Base-by-base conservation (phyloP, 2,797 vertebrate species). In the Microctenopoma lineatum region DNA sequence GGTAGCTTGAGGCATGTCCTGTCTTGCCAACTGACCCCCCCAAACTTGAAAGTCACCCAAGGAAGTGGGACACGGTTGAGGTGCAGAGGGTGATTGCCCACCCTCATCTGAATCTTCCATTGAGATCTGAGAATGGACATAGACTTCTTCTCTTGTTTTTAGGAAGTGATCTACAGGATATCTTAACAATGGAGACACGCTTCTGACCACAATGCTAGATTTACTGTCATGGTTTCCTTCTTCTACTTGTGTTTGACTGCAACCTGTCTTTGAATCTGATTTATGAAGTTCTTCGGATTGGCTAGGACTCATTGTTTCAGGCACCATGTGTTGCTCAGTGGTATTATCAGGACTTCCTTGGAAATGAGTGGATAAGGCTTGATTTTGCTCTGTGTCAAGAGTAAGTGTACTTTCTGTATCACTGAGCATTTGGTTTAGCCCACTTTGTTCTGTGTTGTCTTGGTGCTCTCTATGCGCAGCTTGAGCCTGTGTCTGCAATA, bases 101-200 rank as follows among this genome's bases (percentile, higher is more conserved):
- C 90, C 86, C 39, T 93, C 92, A 41, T 93, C 92, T 5, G 92
- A 92, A 60, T 93, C 92, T 67, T 93, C 93, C 90, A 93, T 90
- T 14, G 92, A 94, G 63, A 93, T 93, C 51, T 93, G 91, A 29
- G 93, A 93, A 76, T 84, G 90, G 52, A 93, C 93, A 59, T 92
- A 93, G n/a, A 93, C 79, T 25, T 93, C 92, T 61, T 94, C 91
- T 72, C 89, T 90, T 57, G 90, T 86, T 89, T 91, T 93, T 47
- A 93, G 70, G 73, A 92, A 92, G 80, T 90, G 80, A 83, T 90
- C 89, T 27, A 88, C 91, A 0, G 90, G 87, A 70, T 89, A 89
- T 65, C 89, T 86, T 56, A 90, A 66, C 12, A 90, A 90, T 7
- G 90, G 84, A 16, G 91, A 92, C 25, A 84, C 58, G 69, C 86